Percentiles rank a stretch among this genome's conserved stretches.
Evolutionary conservation across 1,140 invertebrate genomes (phyloP).

Genomic region (Euura lappo): DNA sequence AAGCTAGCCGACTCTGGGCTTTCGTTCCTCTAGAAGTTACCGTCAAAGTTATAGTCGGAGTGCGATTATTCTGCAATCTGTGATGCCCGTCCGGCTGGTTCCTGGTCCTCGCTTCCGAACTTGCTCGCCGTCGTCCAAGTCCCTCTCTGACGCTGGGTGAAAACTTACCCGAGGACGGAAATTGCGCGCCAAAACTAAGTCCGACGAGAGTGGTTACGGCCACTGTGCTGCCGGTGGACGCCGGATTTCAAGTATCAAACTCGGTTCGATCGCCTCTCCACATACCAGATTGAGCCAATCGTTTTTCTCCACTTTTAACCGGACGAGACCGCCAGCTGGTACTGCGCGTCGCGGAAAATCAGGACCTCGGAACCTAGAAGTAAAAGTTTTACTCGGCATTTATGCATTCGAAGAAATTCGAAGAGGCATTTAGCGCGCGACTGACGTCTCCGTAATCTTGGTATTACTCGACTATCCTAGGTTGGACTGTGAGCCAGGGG

Average conservation of each 20-base stretch:
- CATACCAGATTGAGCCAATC: too few relatives aligned
- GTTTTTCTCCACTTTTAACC: too few relatives aligned
- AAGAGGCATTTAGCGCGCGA: conserved; percentile 41
- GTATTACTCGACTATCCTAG: conserved; percentile 50
- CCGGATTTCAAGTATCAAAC: too few relatives aligned
- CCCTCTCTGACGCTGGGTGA: neutral
- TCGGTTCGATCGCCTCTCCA: too few relatives aligned
- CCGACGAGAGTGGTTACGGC: too few relatives aligned
- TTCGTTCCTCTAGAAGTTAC: neutral
- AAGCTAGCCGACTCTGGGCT: neutral
- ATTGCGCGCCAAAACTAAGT: neutral
- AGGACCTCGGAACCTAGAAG: too few relatives aligned
- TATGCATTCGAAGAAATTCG: neutral
- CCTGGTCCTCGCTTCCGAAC: too few relatives aligned
- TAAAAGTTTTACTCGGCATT: neutral
- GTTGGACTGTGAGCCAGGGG: conserved; percentile 35
- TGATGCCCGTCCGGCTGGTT: neutral
- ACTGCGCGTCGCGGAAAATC: too few relatives aligned
- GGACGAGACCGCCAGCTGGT: too few relatives aligned
- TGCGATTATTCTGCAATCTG: neutral
- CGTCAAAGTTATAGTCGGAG: neutral
- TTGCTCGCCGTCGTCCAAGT: neutral
- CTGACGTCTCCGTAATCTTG: conserved; percentile 59
- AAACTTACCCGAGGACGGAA: neutral
- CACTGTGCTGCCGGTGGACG: too few relatives aligned